Base-by-base conservation (phyloP, 2,888 invertebrate genomes). In the Conus canariensis region DNA sequence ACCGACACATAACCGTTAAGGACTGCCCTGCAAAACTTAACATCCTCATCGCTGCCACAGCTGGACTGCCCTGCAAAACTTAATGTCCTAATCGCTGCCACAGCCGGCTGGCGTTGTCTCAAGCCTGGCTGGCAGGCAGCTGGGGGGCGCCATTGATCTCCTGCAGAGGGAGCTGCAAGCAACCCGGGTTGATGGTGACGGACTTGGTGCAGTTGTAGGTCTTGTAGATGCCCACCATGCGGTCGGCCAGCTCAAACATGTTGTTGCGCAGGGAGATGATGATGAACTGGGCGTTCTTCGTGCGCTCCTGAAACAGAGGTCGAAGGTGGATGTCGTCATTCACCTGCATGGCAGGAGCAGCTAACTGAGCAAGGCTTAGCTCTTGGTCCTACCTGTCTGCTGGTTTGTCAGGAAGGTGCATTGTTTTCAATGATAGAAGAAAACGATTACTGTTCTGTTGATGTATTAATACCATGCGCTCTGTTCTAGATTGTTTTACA, bases 201-300 rank as follows among this genome's bases (percentile, higher is more conserved):
- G 98, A 97, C 94, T 98, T 98, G 0, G 99, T 98, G 95, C 98
- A 98, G 96, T 99, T 98, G 93, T 97, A 97, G 0, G 98, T 98
- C 97, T 99, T 99, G 96, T 98, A 99, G 93, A 99, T 99, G 1
- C 99, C 99, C 22, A 99, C 98, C 12, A 99, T 97, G 90, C 98
- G 97, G 95, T 99, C 98, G 0, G 98, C 98, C 25, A 99, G 97
- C 95, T 99, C 99, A 96, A 99, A 99, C 99, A 99, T 99, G 96
- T 99, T 99, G 92, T 98, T 98, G 0, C 99, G 97, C 74, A 99
- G 97, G 0, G 99, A 99, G 92, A 99, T 99, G 93, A 99, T 98
- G 92, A 99, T 98, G 95, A 99, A 99, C 96, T 99, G 99, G 0
- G 99, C 99, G 96, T 99, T 99, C 96, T 98, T 98, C 0, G 99